Evolutionary conservation across 2,113 vertebrate genomes (phyloP).

Genomic region (Nestor notabilis): DNA sequence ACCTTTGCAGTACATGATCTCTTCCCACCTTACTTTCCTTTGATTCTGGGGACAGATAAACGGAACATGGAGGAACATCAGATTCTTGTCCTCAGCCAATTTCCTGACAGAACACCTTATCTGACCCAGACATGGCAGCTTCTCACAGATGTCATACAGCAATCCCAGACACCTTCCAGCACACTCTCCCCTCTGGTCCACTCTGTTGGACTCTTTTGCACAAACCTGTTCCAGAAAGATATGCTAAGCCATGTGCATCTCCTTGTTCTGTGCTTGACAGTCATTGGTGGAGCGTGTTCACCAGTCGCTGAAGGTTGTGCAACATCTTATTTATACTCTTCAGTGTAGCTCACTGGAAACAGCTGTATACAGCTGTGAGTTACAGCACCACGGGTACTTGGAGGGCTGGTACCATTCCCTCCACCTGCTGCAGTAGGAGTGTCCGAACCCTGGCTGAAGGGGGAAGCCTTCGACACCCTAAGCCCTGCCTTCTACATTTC

Average conservation of each 20-base stretch:
- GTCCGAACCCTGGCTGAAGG: not conserved
- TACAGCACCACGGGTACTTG: fast-evolving
- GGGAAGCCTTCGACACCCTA: not conserved
- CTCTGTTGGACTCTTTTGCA: fast-evolving
- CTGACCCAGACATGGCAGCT: not conserved
- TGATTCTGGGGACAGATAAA: not conserved
- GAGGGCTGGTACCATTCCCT: not conserved
- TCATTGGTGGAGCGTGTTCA: not conserved
- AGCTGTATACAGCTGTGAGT: not conserved
- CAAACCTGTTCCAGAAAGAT: not conserved
- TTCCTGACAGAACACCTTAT: not conserved
- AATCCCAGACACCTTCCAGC: not conserved
- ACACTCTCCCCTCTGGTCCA: not conserved
- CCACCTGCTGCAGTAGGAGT: not conserved
- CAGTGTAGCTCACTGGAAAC: not conserved
- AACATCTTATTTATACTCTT: not conserved
- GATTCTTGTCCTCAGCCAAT: not conserved
- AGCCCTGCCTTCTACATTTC: not conserved
- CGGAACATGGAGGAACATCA: not conserved
- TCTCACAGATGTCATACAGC: not conserved
- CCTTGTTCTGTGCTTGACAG: not conserved
- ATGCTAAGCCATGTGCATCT: not conserved
- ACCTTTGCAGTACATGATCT: fast-evolving
- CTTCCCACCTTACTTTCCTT: not conserved
- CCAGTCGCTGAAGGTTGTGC: not conserved